A percentile compares a stretch with the other conserved stretches of the same genome.
Conservation (phyloP, 35 echinoderm and acorn worm genomes). For the Apostichopus californicus region DNA sequence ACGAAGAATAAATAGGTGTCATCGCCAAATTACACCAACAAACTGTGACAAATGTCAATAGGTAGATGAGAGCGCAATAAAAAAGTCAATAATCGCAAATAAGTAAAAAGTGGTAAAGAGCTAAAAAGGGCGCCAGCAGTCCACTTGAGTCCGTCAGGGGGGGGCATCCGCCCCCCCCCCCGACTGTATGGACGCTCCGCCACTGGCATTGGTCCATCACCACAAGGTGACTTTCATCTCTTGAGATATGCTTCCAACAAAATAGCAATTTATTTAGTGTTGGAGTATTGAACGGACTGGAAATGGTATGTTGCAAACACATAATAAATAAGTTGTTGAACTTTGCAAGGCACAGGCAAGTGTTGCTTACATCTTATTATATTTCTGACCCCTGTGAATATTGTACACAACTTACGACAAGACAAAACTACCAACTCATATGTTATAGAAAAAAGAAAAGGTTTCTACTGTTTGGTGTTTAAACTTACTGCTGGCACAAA, state of each 20-base stretch:
- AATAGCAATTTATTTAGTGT: not conserved
- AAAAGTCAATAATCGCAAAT: no score
- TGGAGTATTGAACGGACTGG: not conserved
- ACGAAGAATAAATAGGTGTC: no score
- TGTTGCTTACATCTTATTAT: not conserved
- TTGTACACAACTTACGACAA: not conserved
- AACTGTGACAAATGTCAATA: no score
- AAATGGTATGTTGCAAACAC: no score
- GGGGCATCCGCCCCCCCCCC: no score
- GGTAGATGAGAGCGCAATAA: no score
- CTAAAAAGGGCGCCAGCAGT: no score
- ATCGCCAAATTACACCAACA: no score
- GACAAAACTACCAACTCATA: not conserved
- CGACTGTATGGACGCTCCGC: no score
- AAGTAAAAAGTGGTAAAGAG: no score
- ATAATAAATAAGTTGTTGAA: no score
- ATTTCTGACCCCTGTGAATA: not conserved
- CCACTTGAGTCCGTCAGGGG: no score
- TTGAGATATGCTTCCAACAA: not conserved
- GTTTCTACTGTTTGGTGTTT: not conserved
- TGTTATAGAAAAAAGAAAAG: not conserved
- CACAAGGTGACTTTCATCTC: not conserved
- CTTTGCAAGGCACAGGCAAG: not conserved
- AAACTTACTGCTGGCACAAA: conserved; percentile 13
- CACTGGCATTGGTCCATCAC: not conserved